Base-by-base conservation (phyloP, 2,797 vertebrate genomes). In the Molossus alvarezi region DNA sequence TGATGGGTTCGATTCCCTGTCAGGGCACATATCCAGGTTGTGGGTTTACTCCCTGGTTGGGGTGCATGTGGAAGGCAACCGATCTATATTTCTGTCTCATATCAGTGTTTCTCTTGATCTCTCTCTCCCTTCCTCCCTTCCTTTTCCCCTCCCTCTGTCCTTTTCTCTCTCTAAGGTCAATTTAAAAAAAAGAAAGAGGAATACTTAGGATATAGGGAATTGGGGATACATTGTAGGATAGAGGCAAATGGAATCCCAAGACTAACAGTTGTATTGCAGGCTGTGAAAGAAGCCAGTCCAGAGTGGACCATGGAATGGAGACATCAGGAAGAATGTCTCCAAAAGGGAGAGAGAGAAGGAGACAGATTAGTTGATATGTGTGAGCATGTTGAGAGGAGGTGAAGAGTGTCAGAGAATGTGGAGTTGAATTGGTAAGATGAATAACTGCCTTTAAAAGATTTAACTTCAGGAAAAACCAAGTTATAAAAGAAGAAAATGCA, bases 391-490 rank as follows among this genome's bases (percentile, higher is more conserved):
- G 55, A 62, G 37, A 79, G 64, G 55, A 81, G 37, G 18, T 57
- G 13, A 69, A 60, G 71, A 64, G 48, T 53, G 55, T 65, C 77
- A 60, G 45, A 83, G 29, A 64, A 37, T 72, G 27, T 79, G 25
- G 25, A 64, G 71, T 37, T 72, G 41, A 92, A 25, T 89, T 86
- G 64, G 37, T 79, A 67, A 83, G 81, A 69, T 1, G n/a, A 80
- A 25, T 58, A 73, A 76, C 14, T 41, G 48, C 60, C 33, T 84
- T 79, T 37, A 58, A 79, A 57, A 37, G 53, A 25, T 88, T 60
- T 91, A 83, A 83, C 64, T 71, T 81, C 29, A 90, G 60, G 76
- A 55, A 48, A 79, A 96, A 55, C 18, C 45, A 79, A 71, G 27
- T 71, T 88, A n/a, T n/a, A 55, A 77, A 88, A 41, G 69, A 60